Evolutionary conservation across 2,888 invertebrate genomes (phyloP), one percentile per base, ranked within the genome.

Genomic region (Crioceris asparagi): DNA sequence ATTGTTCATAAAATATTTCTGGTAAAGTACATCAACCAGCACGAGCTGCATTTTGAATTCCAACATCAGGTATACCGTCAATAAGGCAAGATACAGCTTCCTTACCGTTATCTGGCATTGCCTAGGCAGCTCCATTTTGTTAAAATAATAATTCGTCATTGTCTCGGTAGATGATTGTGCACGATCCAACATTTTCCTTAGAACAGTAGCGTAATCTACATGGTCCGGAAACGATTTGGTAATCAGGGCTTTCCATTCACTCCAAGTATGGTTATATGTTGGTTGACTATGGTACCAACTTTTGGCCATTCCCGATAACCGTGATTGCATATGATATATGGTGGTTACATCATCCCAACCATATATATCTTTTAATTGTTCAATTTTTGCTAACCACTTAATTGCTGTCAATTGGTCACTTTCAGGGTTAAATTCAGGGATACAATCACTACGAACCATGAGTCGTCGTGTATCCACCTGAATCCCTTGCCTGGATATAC

Each of bases 331-430:
- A 16, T 49, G 38, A 18, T 43, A 47, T 10, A 46, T 40, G 3
- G 35, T 43, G 5, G 43, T 44, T 7, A 27, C 16, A 12, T 50
- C 46, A 35, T 47, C 41, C 45, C 50, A 48, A 7, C 29, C 18
- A 35, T 46, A 47, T 2, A 50, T 38, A 5, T 17, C 17, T 16
- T 33, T 41, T 7, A 51, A 17, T 33, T 51, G 43, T 3, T 51
- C 50, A 19, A 51, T 45, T 36, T 50, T 50, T n/a, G 40, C 36
- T 3, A 50, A 7, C 48, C 50, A 47, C 27, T 43, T 45, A 6
- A 10, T 3, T 8, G 47, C 41, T 8, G 42, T 36, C 12, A 49
- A 11, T 30, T 45, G 38, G 5, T 36, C 32, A 33, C 44, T 45
- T 27, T 44, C 35, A 4, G 35, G 35, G 16, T n/a, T 17, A 15